Conservation (phyloP, 1,140 invertebrate species). For the Planococcus citri region DNA sequence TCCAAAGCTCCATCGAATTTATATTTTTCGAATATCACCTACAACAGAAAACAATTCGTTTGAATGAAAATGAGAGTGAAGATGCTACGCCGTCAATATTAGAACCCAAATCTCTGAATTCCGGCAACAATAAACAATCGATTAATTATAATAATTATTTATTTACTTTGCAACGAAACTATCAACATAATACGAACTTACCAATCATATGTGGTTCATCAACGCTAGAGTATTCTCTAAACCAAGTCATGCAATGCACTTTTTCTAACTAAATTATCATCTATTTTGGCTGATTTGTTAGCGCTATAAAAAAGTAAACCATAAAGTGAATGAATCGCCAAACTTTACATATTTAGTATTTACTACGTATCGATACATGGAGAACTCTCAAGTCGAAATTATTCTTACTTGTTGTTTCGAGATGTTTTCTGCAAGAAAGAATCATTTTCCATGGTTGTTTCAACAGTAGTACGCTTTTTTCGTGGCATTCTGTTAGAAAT, state of each 20-base stretch:
- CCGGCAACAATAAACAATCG: too few species aligned
- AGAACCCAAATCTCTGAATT: too few species aligned
- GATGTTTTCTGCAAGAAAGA: background rate
- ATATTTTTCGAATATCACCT: slow-evolving; percentile 99
- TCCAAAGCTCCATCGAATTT: slow-evolving; percentile 87
- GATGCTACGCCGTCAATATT: too few species aligned
- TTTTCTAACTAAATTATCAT: slow-evolving; percentile 66
- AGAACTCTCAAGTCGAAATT: too few species aligned
- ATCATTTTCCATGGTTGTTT: background rate
- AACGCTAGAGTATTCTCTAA: slow-evolving; percentile 71
- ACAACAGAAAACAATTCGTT: too few species aligned
- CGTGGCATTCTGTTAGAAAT: background rate
- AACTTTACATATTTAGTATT: background rate
- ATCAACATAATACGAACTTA: slow-evolving; percentile 30
- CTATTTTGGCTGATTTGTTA: slow-evolving; percentile 42
- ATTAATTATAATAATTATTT: too few species aligned
- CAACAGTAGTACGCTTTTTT: background rate
- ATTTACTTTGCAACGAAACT: background rate
- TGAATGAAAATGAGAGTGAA: too few species aligned
- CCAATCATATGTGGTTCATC: slow-evolving; percentile 70
- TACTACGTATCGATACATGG: too few species aligned
- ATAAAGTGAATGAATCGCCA: background rate
- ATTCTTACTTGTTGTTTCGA: background rate
- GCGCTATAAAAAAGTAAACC: background rate
- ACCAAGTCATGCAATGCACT: slow-evolving; percentile 75